Evolutionary conservation across 2,797 vertebrate genomes (phyloP), one percentile per base, ranked within the genome.

Genomic region (Petrocephalus sullivani): DNA sequence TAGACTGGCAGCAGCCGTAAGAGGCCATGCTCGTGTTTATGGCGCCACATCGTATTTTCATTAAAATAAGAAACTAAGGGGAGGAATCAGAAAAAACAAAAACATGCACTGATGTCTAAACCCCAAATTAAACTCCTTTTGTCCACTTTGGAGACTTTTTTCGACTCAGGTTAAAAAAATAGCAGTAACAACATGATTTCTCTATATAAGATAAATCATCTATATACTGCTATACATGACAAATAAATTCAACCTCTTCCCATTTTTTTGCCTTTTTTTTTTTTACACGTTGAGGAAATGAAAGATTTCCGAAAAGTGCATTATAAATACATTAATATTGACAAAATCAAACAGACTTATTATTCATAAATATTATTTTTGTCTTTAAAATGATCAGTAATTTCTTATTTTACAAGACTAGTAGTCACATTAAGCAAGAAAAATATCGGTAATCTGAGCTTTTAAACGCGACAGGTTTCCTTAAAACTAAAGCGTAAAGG

Each of bases 241-340:
- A 93, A 92, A 89, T 57, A 92, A 92, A 89, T 91, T 87, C 88
- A 90, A 89, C 90, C 90, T 90, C 91, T 91, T 89, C 90, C 89
- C 86, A 78, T 85, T 88, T 81, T 89, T 91, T 89, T 46, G 46
- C 71, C 28, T 85, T 53, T 46, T 46, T 4, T 46, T 4, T 90
- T 89, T 93, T 92, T 86, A 91, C 84, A 93, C 91, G 90, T 91
- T 5, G 91, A 91, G 93, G 90, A 92, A 91, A 91, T 91, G 89
- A 91, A 90, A 91, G 92, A 89, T 90, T 92, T 93, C 88, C 90
- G 92, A 96, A 96, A 96, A 95, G 96, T 96, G 95, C 95, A 93
- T 95, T 92, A 94, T 93, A 92, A 92, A 95, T 92, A 95, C 92
- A 92, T 90, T 92, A 92, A 92, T 91, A 93, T 93, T 90, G 91